Evolutionary conservation across 1,140 invertebrate species (phyloP), one percentile per base, ranked within the genome.

Genomic region (Ericerus pela): DNA sequence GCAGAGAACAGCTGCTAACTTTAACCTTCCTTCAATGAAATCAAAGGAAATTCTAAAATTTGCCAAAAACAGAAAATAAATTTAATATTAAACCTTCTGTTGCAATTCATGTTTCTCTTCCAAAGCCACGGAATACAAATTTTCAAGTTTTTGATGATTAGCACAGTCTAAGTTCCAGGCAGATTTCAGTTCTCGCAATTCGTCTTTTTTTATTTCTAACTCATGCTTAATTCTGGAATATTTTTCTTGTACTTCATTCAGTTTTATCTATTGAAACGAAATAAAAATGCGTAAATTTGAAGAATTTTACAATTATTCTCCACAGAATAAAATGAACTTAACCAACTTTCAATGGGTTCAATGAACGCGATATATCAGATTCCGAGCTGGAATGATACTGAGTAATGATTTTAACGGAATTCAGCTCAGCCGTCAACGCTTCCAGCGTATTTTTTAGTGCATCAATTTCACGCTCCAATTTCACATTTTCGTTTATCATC

Each of bases 351-450:
- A 47, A 47, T 5, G 41, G 41, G 26, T 24, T 47, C 20, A 47
- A 22, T 4, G 36, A 38, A 12, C 41, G 11, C 22, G 16, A 22
- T 8, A 47, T 18, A 12, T 47, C 41, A 24, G 10, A 24, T 47
- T 47, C 41, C 10, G 41, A 47, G 26, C 26, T 24, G 6, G 41
- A 47, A 22, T 47, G 41, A 47, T 47, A 47, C 16, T 47, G 41
- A 14, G 41, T 47, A 14, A 47, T 47, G 3, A 24, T 24, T 47
- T 47, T 47, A 24, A 47, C 20, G 16, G 41, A 47, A 47, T 47
- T 47, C 20, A 47, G 14, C 14, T 47, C 41, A 24, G 41, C 41
- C 8, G 26, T 47, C 41, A 47, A 24, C 10, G 41, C 22, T 24
- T 47, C 41, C 10, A 47, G 11, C 26, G 22, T 47, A 24, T 47